Conservation (phyloP, 2,888 invertebrate genomes). For the Lycophotia porphyrea region DNA sequence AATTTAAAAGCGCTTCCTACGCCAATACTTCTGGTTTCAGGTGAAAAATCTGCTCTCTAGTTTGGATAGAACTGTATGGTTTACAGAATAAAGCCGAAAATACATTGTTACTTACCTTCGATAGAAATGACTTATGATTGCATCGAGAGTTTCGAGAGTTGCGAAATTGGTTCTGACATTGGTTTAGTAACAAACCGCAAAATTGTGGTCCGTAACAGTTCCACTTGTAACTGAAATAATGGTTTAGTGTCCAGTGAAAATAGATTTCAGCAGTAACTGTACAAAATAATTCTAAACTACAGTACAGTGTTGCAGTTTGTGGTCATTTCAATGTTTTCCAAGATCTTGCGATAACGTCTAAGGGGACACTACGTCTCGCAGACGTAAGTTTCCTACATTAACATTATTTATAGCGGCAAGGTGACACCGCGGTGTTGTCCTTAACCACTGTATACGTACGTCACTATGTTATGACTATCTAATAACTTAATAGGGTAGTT, state of each 20-base stretch:
- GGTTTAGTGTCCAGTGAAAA: slow-evolving; percentile 5
- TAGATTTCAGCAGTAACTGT: background rate
- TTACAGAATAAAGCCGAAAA: slow-evolving; percentile 6
- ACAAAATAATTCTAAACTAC: slow-evolving; percentile 2
- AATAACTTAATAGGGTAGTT: slow-evolving; percentile 24
- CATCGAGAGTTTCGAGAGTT: slow-evolving; percentile 19
- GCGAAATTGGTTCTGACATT: slow-evolving; percentile 15
- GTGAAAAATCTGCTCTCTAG: background rate
- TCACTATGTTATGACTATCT: slow-evolving; percentile 44
- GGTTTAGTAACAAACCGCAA: slow-evolving; percentile 13
- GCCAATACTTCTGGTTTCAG: background rate
- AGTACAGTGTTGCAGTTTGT: slow-evolving; percentile 22
- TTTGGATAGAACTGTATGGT: background rate
- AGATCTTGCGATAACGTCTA: slow-evolving; percentile 15
- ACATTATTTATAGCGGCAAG: slow-evolving; percentile 59
- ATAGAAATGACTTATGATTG: slow-evolving; percentile 16
- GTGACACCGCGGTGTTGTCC: slow-evolving; percentile 58
- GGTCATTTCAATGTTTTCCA: slow-evolving; percentile 22
- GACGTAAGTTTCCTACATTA: slow-evolving; percentile 38
- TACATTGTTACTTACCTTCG: background rate
- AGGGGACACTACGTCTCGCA: background rate
- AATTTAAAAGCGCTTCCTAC: slow-evolving; percentile 6
- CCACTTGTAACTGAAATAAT: slow-evolving; percentile 21
- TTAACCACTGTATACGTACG: slow-evolving; percentile 42
- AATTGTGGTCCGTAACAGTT: slow-evolving; percentile 9